Evolutionary conservation across 2,113 vertebrate genomes (phyloP), one percentile per base, ranked within the genome.

Genomic region (Muscicapa adusta): DNA sequence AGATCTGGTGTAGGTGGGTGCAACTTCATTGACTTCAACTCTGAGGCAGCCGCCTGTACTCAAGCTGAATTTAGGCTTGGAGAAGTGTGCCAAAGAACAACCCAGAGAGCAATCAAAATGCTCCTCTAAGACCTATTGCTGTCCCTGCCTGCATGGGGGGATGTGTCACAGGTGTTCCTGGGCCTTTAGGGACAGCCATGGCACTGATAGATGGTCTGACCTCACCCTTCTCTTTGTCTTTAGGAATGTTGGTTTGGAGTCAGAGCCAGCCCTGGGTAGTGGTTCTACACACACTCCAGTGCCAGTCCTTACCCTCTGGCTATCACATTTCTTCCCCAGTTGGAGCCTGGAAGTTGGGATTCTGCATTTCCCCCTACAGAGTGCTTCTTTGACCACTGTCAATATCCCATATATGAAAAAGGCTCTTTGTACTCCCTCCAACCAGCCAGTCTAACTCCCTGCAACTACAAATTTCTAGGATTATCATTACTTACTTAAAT

Each of bases 1-100:
- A 96, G 94, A 95, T 93, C 93, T 93, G 88, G 88, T 97, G 95
- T 97, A 96, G 95, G 95, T 96, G 95, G 95, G 90, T 97, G 96
- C 92, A 96, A 95, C 76, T 96, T 96, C 95, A 96, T 96, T 96
- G 94, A 97, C 92, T 97, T 96, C 91, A 94, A 88, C 88, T 97
- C 76, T 84, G 90, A 96, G 93, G 92, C 94, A 94, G 90, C 83
- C 56, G 88, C 94, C 96, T 91, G 92, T 96, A 93, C 68, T 96
- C 5, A 22, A 78, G 88, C 93, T 96, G 94, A 92, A 96, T 96
- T 92, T 96, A 96, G 92, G 67, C 73, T 91, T 83, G 45, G 62
- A 77, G 74, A 89, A 93, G 6, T 86, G 65, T 90, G 57, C 57
- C 58, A 6, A 9, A 89, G 68, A 93, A 91, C 86, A 91, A 67